Evolutionary conservation across 92 coral and sea anemone species (phyloP).

Genomic region (Porites lobata): DNA sequence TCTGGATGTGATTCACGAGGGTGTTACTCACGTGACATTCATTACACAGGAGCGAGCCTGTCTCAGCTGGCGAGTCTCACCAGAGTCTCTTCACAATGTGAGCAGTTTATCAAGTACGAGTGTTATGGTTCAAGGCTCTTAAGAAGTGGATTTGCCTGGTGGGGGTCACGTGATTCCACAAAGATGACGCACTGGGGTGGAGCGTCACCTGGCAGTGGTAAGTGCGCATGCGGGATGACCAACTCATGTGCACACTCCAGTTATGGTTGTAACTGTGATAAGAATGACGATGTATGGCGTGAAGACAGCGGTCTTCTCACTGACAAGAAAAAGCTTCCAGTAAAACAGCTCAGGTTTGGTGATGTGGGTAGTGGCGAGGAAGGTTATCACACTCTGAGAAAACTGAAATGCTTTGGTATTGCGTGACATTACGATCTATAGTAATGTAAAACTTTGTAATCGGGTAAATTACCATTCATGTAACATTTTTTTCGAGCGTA

Average conservation of each 20-base stretch:
- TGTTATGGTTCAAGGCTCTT: too few relatives aligned
- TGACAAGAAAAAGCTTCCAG: constrained; percentile 39
- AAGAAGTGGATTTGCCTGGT: too few relatives aligned
- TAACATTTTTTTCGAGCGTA: too few relatives aligned
- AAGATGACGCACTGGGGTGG: too few relatives aligned
- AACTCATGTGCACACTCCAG: constrained; percentile 27
- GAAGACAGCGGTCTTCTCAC: constrained; percentile 52
- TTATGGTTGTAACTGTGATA: constrained; percentile 52
- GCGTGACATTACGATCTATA: not conserved
- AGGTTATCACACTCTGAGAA: constrained; percentile 57
- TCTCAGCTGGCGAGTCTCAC: too few relatives aligned
- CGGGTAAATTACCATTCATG: not conserved
- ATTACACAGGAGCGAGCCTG: too few relatives aligned
- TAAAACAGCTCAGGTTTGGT: constrained; percentile 55
- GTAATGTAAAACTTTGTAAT: too few relatives aligned
- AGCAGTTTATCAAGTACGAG: too few relatives aligned
- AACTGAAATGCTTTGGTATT: constrained; percentile 19
- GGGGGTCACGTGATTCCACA: not conserved
- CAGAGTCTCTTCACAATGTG: too few relatives aligned
- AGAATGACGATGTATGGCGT: constrained; percentile 31
- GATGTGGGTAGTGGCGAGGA: constrained; percentile 18
- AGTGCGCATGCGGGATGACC: constrained; percentile 26
- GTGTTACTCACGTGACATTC: too few relatives aligned
- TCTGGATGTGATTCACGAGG: too few relatives aligned
- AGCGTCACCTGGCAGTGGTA: too few relatives aligned